phyloP scores from a whole-genome alignment of 2,797 vertebrate species.

The Spheniscus humboldti region DNA sequence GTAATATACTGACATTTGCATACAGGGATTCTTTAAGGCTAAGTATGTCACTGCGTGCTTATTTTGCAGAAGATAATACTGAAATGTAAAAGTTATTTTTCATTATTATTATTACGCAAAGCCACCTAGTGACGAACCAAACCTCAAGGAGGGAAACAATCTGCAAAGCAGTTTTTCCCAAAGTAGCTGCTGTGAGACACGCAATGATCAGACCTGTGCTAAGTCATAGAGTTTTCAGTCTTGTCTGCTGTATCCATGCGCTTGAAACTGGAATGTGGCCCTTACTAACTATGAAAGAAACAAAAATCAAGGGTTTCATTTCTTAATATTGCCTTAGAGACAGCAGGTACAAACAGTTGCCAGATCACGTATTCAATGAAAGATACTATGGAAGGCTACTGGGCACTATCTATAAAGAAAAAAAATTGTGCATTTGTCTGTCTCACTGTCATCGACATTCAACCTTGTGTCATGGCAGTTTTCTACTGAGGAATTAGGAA shows the following conservation, averaged over 20 bases:
- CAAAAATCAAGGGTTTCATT: background rate
- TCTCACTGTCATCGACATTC: background rate
- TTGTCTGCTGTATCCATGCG: rapidly evolving
- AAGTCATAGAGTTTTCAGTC: background rate
- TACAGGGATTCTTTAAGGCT: background rate
- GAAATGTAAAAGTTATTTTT: background rate
- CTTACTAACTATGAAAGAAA: background rate
- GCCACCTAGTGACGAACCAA: background rate
- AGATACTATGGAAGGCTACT: background rate
- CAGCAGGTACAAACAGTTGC: background rate
- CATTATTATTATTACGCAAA: background rate
- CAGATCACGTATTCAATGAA: background rate
- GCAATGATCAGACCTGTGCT: background rate
- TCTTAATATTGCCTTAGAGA: background rate
- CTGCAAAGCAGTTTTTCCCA: background rate
- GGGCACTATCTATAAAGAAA: background rate
- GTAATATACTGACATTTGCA: background rate
- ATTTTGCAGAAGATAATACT: background rate
- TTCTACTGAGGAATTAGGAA: background rate
- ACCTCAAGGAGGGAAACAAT: background rate
- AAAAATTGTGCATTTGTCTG: background rate
- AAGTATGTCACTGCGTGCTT: background rate
- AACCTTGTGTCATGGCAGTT: background rate
- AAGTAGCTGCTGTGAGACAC: background rate
- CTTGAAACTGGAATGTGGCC: background rate